Evolutionary conservation across 2,113 vertebrate genomes (phyloP), one percentile per base, ranked within the genome.

Genomic region (Nicator chloris): DNA sequence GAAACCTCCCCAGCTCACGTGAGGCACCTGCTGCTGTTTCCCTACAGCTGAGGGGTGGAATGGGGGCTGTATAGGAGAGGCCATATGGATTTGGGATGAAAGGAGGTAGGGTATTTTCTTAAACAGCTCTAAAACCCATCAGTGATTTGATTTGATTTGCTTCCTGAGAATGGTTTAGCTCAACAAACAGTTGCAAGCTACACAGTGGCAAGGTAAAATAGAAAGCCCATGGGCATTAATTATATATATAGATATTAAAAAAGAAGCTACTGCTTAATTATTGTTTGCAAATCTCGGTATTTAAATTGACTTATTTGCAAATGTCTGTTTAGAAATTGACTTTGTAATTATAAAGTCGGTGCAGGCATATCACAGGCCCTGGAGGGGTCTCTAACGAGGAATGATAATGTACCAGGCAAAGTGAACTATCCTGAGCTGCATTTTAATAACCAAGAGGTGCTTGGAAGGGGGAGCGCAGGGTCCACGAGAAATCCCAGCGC

Each of bases 221-320:
- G 96, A 98, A 98, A 97, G 95, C 97, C 97, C 97, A 96, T 95
- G 96, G 98, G 98, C 97, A 98, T 98, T 97, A 97, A 98, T 98
- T 98, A 98, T 98, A 98, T 98, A 98, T 49, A 98, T 88, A 97
- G 97, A 97, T 98, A 98, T 97, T 97, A 96, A 98, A 97, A 97
- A 98, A 97, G 97, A 98, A 97, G 91, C 97, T 96, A 98, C 96
- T 98, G 97, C 98, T 98, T 98, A 98, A 98, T 98, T 98, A 98
- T 98, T 98, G 98, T 98, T 98, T 98, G 97, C 97, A 98, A 98
- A 98, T 98, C 98, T 97, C 44, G 1, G 97, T 98, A 98, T 98
- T 98, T 98, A 98, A 98, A 98, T 98, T 98, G 98, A 98, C 98
- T 98, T 98, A 98, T 98, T 98, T 98, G 98, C 97, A 98, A 98